Evolutionary conservation across 2,113 vertebrate species (phyloP).

Genomic region (Odontesthes bonariensis): DNA sequence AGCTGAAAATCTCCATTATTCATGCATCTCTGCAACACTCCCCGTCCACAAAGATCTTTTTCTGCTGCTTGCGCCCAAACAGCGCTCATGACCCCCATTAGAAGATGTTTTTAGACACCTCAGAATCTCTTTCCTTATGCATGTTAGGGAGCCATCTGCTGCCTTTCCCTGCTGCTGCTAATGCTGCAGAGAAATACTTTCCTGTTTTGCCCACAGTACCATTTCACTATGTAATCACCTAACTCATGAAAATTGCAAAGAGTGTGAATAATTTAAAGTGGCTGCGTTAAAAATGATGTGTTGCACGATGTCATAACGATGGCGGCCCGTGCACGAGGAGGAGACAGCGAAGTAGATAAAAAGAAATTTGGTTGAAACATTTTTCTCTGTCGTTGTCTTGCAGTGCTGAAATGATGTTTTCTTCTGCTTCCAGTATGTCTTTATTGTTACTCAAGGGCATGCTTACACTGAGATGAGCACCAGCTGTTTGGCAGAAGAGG

Average conservation of each 20-base stretch:
- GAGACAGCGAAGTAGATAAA: slow-evolving; percentile 58
- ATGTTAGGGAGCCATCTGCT: slow-evolving; percentile 33
- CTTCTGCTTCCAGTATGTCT: slow-evolving; percentile 57
- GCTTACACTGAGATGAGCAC: slow-evolving; percentile 50
- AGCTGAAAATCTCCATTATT: slow-evolving; percentile 55
- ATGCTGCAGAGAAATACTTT: slow-evolving; percentile 66
- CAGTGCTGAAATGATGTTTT: slow-evolving; percentile 48
- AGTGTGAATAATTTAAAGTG: slow-evolving; percentile 81
- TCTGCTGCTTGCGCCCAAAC: slow-evolving; percentile 44
- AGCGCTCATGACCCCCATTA: slow-evolving; percentile 68
- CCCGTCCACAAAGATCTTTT: slow-evolving; percentile 13
- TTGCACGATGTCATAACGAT: slow-evolving; percentile 70
- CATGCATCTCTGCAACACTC: slow-evolving; percentile 48
- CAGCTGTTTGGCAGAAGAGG: slow-evolving; percentile 16
- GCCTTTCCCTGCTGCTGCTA: slow-evolving; percentile 28
- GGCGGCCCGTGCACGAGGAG: slow-evolving; percentile 46
- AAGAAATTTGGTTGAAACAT: slow-evolving; percentile 57
- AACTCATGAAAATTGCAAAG: slow-evolving; percentile 81
- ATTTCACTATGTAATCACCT: slow-evolving; percentile 82
- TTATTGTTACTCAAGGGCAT: slow-evolving; percentile 60
- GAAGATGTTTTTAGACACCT: slow-evolving; percentile 48
- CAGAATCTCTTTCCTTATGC: slow-evolving; percentile 42
- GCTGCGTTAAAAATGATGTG: slow-evolving; percentile 77
- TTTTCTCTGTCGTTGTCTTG: slow-evolving; percentile 65
- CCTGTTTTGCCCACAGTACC: slow-evolving; percentile 75